Percentiles rank a stretch among this genome's conserved stretches.
Conservation (phyloP, 2,888 invertebrate species). For the Hipparchia semele region DNA sequence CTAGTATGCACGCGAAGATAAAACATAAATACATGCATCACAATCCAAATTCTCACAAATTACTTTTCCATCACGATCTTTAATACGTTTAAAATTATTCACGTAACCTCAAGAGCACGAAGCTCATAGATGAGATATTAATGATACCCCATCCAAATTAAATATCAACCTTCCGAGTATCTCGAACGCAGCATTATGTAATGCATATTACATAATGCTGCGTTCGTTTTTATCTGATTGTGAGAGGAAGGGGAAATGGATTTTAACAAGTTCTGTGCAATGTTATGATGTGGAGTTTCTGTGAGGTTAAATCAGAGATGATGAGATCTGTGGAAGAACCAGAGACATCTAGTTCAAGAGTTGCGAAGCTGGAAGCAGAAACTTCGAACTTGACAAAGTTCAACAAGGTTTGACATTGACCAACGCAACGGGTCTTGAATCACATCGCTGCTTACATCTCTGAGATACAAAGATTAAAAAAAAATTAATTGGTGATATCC, state of each 20-base stretch:
- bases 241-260: slow-evolving; percentile 13
- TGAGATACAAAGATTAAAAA: too few species aligned
- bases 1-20: too few species aligned
- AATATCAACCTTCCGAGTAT: neutral
- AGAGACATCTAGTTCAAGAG: too few species aligned
- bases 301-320: too few species aligned
- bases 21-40: neutral
- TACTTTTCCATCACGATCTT: slow-evolving; percentile 15
- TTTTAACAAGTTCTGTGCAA: neutral
- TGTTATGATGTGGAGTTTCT: neutral
- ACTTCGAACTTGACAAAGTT: too few species aligned
- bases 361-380: too few species aligned
- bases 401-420: too few species aligned
- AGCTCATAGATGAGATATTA: neutral
- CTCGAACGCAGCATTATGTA: slow-evolving; percentile 3
- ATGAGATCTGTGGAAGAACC: too few species aligned
- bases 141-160: neutral
- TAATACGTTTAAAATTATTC: neutral
- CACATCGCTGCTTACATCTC: too few species aligned
- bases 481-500: too few species aligned
- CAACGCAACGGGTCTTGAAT: too few species aligned
- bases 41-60: slow-evolving; percentile 1
- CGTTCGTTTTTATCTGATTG: slow-evolving; percentile 1
- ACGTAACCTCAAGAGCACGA: neutral
- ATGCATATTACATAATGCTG: too few species aligned